Evolutionary conservation across 2,888 invertebrate species (phyloP).

Genomic region (Melieria omissa): DNA sequence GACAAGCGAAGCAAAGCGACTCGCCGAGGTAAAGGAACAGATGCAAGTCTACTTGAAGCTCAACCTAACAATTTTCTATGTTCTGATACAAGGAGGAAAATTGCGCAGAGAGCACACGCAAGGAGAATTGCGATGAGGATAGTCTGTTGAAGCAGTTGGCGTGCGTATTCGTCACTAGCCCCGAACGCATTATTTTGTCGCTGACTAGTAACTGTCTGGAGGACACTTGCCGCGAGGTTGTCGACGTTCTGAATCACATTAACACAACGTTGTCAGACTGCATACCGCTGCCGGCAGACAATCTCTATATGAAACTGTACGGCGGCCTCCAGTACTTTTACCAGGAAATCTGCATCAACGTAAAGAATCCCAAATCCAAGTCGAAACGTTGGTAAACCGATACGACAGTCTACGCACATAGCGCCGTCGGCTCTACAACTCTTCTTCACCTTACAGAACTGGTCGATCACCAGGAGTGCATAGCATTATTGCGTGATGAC

Average conservation of each 20-base stretch:
- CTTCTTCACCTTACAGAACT: constrained; percentile 52
- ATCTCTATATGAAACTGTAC: constrained; percentile 68
- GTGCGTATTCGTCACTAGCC: constrained; percentile 68
- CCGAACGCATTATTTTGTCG: constrained; percentile 69
- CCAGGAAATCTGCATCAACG: constrained; percentile 63
- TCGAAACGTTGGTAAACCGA: constrained; percentile 37
- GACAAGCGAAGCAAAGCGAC: too few species aligned
- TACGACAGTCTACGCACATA: constrained; percentile 4
- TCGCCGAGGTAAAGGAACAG: constrained; percentile 6
- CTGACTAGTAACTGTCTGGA: constrained; percentile 64
- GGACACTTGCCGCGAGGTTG: constrained; percentile 53
- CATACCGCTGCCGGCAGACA: constrained; percentile 59
- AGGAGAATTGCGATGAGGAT: constrained; percentile 59
- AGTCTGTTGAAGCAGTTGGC: constrained; percentile 68
- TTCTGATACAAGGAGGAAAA: too few species aligned
- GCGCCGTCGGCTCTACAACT: not conserved
- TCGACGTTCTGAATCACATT: constrained; percentile 63
- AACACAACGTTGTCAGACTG: constrained; percentile 65
- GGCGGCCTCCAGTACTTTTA: constrained; percentile 66
- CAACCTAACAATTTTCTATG: too few species aligned
- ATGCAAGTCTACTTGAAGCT: not conserved
- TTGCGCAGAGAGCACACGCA: too few species aligned
- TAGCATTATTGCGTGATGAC: constrained; percentile 67
- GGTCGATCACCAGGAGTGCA: constrained; percentile 61
- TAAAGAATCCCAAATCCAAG: constrained; percentile 34